Evolutionary conservation across 2,888 invertebrate species (phyloP), one percentile per base, ranked within the genome.

Genomic region (Lampropteryx suffumata): DNA sequence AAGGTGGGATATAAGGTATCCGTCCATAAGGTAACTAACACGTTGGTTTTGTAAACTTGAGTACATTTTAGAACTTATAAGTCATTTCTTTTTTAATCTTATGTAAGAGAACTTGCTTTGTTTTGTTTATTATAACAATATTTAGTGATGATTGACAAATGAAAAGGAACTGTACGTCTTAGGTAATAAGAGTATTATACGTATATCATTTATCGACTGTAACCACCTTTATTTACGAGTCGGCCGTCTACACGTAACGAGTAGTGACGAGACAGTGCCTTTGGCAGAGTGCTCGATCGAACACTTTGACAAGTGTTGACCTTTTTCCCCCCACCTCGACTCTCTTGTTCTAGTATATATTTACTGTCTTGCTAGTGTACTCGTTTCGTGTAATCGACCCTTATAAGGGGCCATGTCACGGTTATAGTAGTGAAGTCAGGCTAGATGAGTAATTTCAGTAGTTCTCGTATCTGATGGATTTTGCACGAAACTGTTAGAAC

Each of bases 1-100:
- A 30, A 47, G 13, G 7, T 64, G 62, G 64, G 58, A 61, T 61
- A 62, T 49, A 65, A 64, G 60, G 58, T 73, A 64, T 82, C 79
- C 81, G 82, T 82, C 81, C 82, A 72, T 73, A 63, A 48, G 50
- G 30, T 13, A 33, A 63, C 56, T 37, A 45, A 32, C 45, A 26
- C 10, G 26, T 29, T 35, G 9, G 27, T 36, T 41, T 41, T 35
- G 21, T 30, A 26, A 36, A 28, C 32, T 48, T 17, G 28, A 37
- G 21, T 48, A 41, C 40, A 33, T 33, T 46, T 33, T 27, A 2
- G 17, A 42, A 36, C 13, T 39, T 17, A 17, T 10, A 35, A 37
- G 32, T 46, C 29, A 17, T 24, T n/a, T n/a, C n/a, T 2, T 17
- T 17, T 3, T 17, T 3, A 17, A 17, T 17, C 17, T 17, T 3